These are phyloP conservation scores for Haemorhous mexicanus DNA, from an alignment of 2,113 vertebrate genomes.

Conservation along the genomic window DNA sequence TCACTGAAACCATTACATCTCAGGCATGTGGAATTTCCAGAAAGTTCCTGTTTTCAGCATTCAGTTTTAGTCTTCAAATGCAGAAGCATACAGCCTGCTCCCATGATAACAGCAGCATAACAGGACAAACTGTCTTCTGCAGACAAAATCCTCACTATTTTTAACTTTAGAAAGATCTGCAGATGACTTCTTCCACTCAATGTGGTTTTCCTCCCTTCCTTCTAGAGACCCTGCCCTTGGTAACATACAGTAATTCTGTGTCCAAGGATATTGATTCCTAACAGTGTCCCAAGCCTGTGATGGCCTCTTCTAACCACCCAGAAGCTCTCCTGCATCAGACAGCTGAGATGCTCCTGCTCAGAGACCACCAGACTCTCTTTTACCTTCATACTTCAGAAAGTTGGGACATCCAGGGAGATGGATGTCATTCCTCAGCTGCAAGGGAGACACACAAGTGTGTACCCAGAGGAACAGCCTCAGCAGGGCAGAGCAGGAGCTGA, in stretches of 20 bases:
- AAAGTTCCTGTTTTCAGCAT: slow-evolving; percentile 16
- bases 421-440: neutral
- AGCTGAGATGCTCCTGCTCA: neutral
- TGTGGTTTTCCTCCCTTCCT: neutral
- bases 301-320: neutral
- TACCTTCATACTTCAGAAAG: neutral
- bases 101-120: slow-evolving; percentile 5
- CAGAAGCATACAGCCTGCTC: neutral
- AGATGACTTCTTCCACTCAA: neutral
- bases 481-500: neutral
- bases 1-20: neutral
- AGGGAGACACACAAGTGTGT: no score
- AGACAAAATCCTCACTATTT: slow-evolving; percentile 22
- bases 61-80: neutral
- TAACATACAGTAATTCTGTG: neutral
- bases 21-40: neutral
- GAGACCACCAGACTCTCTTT: neutral
- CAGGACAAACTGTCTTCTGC: slow-evolving; percentile 26
- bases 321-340: neutral
- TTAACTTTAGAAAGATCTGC: slow-evolving; percentile 15
- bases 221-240: neutral
- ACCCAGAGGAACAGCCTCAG: fast-evolving
- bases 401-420: neutral
- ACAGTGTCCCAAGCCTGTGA: neutral
- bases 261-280: neutral